Conservation (phyloP, 2,888 invertebrate genomes). For the Antheraea assamensis region DNA sequence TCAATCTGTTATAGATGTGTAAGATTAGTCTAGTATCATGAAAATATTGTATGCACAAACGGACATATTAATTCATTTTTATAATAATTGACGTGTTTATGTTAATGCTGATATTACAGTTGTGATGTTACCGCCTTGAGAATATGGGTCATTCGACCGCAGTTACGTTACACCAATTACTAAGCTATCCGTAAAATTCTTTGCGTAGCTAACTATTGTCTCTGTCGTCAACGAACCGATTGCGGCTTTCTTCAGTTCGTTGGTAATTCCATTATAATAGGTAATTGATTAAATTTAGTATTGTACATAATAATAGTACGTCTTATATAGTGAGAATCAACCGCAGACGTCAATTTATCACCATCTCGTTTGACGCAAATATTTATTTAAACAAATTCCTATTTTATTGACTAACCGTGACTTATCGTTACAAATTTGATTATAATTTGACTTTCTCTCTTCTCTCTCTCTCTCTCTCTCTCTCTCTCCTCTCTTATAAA, state of each 20-base stretch:
- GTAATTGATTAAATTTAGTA: neutral
- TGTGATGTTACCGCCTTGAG: neutral
- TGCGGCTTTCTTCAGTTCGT: slow-evolving; percentile 6
- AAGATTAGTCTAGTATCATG: neutral
- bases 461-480: too few species aligned
- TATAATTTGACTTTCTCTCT: too few species aligned
- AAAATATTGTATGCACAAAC: neutral
- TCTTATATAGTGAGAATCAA: neutral
- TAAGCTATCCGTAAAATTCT: slow-evolving; percentile 5
- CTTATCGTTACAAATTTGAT: neutral
- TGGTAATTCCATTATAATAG: neutral
- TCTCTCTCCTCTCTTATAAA: too few species aligned
- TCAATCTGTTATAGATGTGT: neutral
- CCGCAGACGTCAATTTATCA: neutral
- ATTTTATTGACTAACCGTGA: neutral
- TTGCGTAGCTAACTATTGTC: neutral
- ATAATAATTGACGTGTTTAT: neutral
- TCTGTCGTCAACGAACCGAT: neutral
- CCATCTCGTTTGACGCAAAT: neutral
- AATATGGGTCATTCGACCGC: slow-evolving; percentile 8
- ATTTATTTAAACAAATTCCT: neutral
- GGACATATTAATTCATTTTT: neutral
- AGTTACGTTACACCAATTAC: slow-evolving; percentile 5
- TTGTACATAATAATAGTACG: neutral
- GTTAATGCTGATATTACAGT: neutral